Conservation (phyloP, 2,113 vertebrate genomes). For the Etia nguti region DNA sequence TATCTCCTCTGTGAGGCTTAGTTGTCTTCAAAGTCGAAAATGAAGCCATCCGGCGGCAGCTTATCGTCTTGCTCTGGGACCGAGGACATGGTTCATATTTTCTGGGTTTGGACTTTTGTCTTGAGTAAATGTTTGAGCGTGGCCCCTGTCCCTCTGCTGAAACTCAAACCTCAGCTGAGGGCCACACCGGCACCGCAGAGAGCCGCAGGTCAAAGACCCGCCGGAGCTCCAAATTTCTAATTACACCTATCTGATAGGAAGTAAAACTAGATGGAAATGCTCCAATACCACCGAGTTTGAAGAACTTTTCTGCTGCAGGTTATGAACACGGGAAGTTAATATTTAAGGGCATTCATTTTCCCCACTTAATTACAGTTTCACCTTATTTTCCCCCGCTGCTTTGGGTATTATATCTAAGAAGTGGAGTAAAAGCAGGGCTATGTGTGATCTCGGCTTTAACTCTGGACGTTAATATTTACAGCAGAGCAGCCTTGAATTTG, state of each 20-base stretch:
- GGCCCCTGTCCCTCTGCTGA: not conserved
- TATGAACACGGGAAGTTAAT: not conserved
- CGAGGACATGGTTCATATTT: not conserved
- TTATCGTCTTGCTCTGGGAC: not conserved
- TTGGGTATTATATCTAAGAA: not conserved
- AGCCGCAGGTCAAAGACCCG: not conserved
- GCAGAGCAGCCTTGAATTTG: fast-evolving
- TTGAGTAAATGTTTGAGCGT: not conserved
- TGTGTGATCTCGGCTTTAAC: not conserved
- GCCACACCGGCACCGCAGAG: fast-evolving
- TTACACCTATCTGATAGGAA: not conserved
- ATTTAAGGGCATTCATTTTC: not conserved
- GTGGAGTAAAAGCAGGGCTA: not conserved
- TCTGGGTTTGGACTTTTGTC: not conserved
- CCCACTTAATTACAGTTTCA: not conserved
- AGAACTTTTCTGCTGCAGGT: not conserved
- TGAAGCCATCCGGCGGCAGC: not conserved
- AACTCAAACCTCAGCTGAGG: not conserved
- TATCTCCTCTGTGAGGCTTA: not conserved
- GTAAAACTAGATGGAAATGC: not conserved
- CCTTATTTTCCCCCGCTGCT: not conserved
- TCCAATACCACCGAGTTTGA: not conserved
- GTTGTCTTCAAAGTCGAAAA: not conserved
- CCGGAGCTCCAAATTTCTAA: not conserved
- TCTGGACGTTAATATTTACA: not conserved